These are phyloP conservation scores for Cheirogaleus medius DNA, from an alignment of 2,113 vertebrate species.

Conservation along the genomic window DNA sequence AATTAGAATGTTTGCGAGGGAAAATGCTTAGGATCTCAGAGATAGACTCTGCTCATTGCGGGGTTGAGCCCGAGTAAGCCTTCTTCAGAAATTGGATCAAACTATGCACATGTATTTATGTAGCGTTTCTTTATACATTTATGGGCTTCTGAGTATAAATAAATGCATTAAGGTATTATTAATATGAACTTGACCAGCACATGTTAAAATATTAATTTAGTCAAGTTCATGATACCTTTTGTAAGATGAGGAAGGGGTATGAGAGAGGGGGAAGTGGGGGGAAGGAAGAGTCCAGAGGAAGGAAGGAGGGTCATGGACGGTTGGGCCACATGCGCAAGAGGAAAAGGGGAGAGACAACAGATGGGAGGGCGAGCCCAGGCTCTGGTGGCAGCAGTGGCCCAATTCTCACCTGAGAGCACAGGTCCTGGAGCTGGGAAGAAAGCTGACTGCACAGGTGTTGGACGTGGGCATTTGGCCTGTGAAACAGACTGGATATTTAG, in stretches of 20 bases:
- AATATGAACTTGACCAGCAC: background rate
- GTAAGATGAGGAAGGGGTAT: background rate
- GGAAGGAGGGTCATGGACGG: background rate
- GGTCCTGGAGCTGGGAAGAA: background rate
- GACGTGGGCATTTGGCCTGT: background rate
- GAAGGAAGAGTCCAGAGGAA: background rate
- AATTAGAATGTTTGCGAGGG: background rate
- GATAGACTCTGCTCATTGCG: background rate
- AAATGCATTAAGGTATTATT: background rate
- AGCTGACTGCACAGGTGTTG: background rate
- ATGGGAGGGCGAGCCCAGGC: no score
- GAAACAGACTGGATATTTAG: background rate
- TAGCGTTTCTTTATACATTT: background rate
- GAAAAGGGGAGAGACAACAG: background rate
- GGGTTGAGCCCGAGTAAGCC: background rate
- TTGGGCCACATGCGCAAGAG: background rate
- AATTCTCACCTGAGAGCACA: background rate
- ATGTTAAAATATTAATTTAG: slow-evolving; percentile 44
- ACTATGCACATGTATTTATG: background rate
- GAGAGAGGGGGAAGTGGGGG: background rate
- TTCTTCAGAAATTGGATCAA: background rate
- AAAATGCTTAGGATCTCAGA: background rate
- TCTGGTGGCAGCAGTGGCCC: background rate
- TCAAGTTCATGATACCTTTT: background rate
- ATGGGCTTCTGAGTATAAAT: background rate